A percentile compares a stretch with the other conserved stretches of the same genome.
Conservation (phyloP, 1,140 invertebrate genomes). For the Drosophila miranda region DNA sequence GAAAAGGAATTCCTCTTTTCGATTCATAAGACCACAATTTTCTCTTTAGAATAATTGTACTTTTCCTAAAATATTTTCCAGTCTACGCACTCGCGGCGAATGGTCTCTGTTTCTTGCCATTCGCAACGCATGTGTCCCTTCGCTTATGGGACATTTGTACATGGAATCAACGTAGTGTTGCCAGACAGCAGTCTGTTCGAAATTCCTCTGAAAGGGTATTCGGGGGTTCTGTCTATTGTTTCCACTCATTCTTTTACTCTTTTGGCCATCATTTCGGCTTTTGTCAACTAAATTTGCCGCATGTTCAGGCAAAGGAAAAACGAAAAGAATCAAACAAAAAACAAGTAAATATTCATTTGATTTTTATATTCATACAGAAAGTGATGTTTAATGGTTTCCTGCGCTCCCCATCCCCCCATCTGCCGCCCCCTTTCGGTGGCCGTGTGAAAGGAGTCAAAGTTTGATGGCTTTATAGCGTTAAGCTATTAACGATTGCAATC, state of each 20-base stretch:
- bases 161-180: too few relatives aligned
- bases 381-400: conserved; percentile 67
- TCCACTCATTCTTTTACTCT: neutral
- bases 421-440: neutral
- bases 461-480: conserved; percentile 35
- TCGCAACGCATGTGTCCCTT: too few relatives aligned
- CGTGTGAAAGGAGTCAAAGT: conserved; percentile 47
- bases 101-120: too few relatives aligned
- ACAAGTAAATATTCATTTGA: conserved; percentile 21
- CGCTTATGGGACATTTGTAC: too few relatives aligned
- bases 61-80: too few relatives aligned
- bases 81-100: too few relatives aligned
- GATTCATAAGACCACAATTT: too few relatives aligned
- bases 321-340: neutral
- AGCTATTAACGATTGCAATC: conserved; percentile 56
- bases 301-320: conserved; percentile 26
- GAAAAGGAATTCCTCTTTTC: too few relatives aligned
- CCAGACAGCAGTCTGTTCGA: too few relatives aligned
- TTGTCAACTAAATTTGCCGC: conserved; percentile 43
- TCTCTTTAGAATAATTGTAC: too few relatives aligned
- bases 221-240: neutral
- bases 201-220: neutral
- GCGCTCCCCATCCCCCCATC: conserved; percentile 19
- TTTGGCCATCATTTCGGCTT: neutral
- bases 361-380: conserved; percentile 48